phyloP scores from a whole-genome alignment of 2,888 invertebrate genomes.

The Anaspis maculata region DNA sequence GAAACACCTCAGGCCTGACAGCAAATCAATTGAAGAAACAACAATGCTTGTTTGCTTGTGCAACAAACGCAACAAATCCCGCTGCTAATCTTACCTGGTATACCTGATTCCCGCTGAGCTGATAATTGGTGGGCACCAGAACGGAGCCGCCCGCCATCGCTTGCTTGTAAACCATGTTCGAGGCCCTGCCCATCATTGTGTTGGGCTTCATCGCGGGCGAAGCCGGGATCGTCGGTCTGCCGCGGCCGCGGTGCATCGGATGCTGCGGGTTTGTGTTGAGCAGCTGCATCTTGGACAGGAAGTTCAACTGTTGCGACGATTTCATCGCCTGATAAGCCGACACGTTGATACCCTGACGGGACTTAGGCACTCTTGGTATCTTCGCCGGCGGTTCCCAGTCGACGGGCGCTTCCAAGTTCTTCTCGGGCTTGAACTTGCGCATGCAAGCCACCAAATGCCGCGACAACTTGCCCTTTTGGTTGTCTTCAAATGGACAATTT shows the following conservation, averaged over 20 bases:
- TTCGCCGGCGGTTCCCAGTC: constrained; percentile 94
- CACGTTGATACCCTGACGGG: constrained; percentile 34
- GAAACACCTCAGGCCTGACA: no score
- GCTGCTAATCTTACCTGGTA: constrained; percentile 46
- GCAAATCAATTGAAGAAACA: no score
- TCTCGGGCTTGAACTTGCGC: constrained; percentile 81
- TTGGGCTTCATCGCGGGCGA: constrained; percentile 5
- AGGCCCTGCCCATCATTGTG: constrained; percentile 30
- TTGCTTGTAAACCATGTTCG: constrained; percentile 60
- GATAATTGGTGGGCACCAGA: constrained; percentile 52
- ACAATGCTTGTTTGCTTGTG: no score
- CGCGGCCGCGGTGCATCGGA: constrained; percentile 35
- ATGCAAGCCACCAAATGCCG: constrained; percentile 81
- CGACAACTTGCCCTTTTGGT: constrained; percentile 83
- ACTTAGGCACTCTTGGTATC: constrained; percentile 63
- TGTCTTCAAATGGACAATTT: constrained; percentile 90
- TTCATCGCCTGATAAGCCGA: constrained; percentile 45
- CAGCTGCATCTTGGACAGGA: constrained; percentile 38
- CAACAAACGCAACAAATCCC: not conserved
- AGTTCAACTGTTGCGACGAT: constrained; percentile 33
- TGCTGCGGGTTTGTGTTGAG: constrained; percentile 21
- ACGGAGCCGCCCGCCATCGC: constrained; percentile 49
- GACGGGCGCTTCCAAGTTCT: constrained; percentile 75
- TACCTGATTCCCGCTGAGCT: constrained; percentile 52
- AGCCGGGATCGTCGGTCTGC: constrained; percentile 32